Evolutionary conservation across 92 coral and sea anemone genomes (phyloP).

Genomic region (Galaxea fascicularis): DNA sequence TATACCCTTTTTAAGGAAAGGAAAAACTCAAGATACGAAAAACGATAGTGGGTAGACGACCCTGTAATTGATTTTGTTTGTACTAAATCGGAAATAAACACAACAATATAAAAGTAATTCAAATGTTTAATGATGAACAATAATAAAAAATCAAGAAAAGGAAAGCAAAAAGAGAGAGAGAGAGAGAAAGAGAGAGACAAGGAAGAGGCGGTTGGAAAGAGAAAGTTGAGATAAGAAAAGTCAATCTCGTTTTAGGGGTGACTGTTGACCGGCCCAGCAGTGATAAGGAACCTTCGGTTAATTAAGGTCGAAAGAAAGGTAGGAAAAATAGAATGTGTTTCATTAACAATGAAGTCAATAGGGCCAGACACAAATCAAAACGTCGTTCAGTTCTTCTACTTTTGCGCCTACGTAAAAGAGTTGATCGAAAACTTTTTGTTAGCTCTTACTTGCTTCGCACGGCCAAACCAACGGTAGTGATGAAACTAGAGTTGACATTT

Average conservation of each 20-base stretch:
- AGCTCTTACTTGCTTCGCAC: not conserved
- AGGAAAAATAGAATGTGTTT: not conserved
- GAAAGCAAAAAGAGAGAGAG: not conserved
- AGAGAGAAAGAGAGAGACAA: no score
- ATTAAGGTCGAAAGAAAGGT: not conserved
- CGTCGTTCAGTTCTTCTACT: no score
- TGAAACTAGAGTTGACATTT: no score
- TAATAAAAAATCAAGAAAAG: not conserved
- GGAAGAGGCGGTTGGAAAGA: no score
- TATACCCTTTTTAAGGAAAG: not conserved
- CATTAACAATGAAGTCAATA: not conserved
- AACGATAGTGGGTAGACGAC: no score
- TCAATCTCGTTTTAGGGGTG: not conserved
- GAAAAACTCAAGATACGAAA: no score
- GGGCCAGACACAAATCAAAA: no score
- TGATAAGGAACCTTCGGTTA: not conserved
- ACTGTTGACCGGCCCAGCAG: slow-evolving; percentile 47
- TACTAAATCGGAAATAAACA: not conserved
- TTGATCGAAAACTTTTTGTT: not conserved
- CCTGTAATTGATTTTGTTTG: not conserved
- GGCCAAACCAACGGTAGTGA: no score
- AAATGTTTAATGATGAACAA: not conserved
- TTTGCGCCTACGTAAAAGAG: not conserved
- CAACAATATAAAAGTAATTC: no score
- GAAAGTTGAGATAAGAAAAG: not conserved